Percentiles rank a stretch among this genome's conserved stretches.
These are phyloP conservation scores for Eulemur rufifrons DNA, from an alignment of 2,113 vertebrate genomes.

Conservation along the genomic window DNA sequence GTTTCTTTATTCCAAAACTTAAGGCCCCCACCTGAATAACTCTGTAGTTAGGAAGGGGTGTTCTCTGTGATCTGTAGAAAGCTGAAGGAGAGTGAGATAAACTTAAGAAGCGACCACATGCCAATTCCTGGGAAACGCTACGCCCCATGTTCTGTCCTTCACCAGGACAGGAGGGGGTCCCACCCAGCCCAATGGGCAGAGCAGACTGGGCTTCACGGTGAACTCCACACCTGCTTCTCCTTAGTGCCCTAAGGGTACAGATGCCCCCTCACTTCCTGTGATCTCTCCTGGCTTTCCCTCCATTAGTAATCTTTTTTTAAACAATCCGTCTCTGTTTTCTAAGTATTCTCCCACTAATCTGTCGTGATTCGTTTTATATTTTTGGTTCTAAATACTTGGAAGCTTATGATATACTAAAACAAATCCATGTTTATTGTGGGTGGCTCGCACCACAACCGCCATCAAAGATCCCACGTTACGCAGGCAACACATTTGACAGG, in stretches of 20 bases:
- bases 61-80: background rate
- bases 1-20: background rate
- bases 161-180: background rate
- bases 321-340: slow-evolving; percentile 38
- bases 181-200: fast-evolving
- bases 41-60: background rate
- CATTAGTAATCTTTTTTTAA: background rate
- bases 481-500: background rate
- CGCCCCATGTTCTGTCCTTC: background rate
- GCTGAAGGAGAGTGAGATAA: background rate
- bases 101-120: background rate
- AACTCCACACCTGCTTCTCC: background rate
- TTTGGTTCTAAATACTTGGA: slow-evolving; percentile 58
- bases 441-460: background rate
- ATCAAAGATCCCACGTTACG: background rate
- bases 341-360: slow-evolving; percentile 55
- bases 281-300: background rate
- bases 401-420: slow-evolving; percentile 22
- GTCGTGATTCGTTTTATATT: slow-evolving; percentile 57
- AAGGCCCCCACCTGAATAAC: background rate
- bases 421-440: slow-evolving; percentile 38
- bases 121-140: background rate
- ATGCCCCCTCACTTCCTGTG: background rate
- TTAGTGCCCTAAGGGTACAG: fast-evolving
- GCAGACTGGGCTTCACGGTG: fast-evolving